Evolutionary conservation across 2,113 vertebrate genomes (phyloP).

Genomic region (Panurus biarmicus): DNA sequence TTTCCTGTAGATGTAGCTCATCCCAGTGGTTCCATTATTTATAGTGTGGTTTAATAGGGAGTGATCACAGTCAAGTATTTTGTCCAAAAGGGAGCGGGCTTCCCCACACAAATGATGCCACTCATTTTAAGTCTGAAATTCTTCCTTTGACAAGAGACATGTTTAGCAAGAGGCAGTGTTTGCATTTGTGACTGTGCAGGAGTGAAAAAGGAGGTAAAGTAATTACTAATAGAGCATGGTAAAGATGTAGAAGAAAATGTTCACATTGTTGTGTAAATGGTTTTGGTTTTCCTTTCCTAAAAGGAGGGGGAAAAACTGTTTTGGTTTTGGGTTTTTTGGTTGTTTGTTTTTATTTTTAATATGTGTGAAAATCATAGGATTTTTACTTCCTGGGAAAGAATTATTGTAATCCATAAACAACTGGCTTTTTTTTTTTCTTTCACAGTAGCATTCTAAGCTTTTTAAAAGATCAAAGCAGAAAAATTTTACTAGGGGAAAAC

Average conservation of each 20-base stretch:
- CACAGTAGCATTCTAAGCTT: neutral
- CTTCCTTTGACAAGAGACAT: neutral
- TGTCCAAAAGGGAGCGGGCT: neutral
- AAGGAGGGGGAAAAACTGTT: neutral
- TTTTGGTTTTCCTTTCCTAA: neutral
- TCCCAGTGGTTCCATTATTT: neutral
- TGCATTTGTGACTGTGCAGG: neutral
- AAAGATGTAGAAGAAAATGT: neutral
- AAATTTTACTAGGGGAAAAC: neutral
- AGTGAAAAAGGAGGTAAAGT: neutral
- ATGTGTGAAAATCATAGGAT: neutral
- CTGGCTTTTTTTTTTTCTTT: neutral
- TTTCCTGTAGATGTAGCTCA: neutral
- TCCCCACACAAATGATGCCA: neutral
- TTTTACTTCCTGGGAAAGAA: neutral
- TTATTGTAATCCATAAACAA: neutral
- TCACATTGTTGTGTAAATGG: neutral
- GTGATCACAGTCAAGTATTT: accelerated
- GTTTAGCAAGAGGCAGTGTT: neutral
- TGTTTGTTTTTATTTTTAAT: neutral
- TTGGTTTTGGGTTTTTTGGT: neutral
- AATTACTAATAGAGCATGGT: neutral
- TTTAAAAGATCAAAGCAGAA: neutral
- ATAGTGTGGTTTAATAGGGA: neutral
- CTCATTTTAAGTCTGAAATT: neutral